Evolutionary conservation across 2,888 invertebrate genomes (phyloP).

Genomic region (Trachelus tabidus): DNA sequence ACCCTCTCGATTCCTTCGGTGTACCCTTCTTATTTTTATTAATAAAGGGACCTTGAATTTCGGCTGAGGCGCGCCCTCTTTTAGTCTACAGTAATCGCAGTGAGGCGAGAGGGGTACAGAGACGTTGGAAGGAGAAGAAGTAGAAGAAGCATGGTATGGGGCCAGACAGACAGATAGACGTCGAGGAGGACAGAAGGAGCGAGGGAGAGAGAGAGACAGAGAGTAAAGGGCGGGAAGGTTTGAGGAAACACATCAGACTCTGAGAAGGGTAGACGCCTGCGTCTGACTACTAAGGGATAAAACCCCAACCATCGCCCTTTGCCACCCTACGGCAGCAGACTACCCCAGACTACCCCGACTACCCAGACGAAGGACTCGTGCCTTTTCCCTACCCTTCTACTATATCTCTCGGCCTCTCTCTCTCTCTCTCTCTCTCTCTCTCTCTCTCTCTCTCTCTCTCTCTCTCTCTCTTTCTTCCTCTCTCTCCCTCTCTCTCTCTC

Average conservation of each 20-base stretch:
- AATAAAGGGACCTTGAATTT: slow-evolving; percentile 27
- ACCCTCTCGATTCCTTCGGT: background rate
- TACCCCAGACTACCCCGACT: slow-evolving; percentile 23
- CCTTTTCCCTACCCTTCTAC: slow-evolving; percentile 14
- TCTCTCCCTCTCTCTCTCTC: slow-evolving; percentile 19
- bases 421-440: slow-evolving; percentile 21
- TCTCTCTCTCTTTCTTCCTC: slow-evolving; percentile 18
- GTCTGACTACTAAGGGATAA: slow-evolving; percentile 50
- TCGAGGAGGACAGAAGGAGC: slow-evolving; percentile 18
- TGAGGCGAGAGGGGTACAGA: slow-evolving; percentile 12
- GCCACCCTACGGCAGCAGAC: slow-evolving; percentile 26
- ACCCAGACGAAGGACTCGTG: slow-evolving; percentile 22
- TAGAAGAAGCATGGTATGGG: slow-evolving; percentile 32
- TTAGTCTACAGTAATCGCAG: background rate
- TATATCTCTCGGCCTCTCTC: slow-evolving; percentile 2
- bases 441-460: slow-evolving; percentile 15
- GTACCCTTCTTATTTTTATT: slow-evolving; percentile 14
- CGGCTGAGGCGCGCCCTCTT: slow-evolving; percentile 22
- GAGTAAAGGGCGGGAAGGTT: slow-evolving; percentile 10
- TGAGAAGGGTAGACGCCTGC: slow-evolving; percentile 44
- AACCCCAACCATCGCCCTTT: slow-evolving; percentile 29
- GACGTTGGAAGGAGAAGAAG: slow-evolving; percentile 24
- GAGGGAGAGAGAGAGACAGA: slow-evolving; percentile 18
- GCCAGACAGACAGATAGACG: slow-evolving; percentile 41
- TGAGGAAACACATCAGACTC: slow-evolving; percentile 30